Conservation (phyloP, 2,888 invertebrate species). For the Ennomos erosarius region DNA sequence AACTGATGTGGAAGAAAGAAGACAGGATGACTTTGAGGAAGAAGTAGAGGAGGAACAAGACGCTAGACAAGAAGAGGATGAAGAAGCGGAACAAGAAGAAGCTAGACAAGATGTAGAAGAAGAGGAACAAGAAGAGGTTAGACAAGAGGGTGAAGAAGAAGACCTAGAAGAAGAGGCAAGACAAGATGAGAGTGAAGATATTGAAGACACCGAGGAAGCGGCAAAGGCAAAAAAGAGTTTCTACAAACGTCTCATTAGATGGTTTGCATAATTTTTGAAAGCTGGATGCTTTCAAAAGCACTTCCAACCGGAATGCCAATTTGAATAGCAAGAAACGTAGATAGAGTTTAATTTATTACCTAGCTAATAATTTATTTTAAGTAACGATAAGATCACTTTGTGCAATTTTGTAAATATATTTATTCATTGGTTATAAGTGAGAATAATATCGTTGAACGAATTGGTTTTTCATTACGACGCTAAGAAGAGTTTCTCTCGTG, state of each 20-base stretch:
- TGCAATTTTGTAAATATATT: conserved; percentile 81
- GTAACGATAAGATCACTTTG: conserved; percentile 68
- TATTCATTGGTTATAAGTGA: conserved; percentile 41
- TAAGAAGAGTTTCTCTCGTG: no score
- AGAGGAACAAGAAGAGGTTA: conserved; percentile 15
- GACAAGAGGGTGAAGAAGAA: conserved; percentile 31
- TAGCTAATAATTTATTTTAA: conserved; percentile 46
- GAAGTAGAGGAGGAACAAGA: conserved; percentile 21
- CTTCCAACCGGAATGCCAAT: conserved; percentile 54
- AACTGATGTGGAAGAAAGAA: conserved; percentile 16
- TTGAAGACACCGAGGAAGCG: conserved; percentile 35
- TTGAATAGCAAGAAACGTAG: conserved; percentile 52
- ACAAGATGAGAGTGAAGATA: conserved; percentile 24
- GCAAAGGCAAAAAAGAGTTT: conserved; percentile 46
- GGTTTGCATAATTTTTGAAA: conserved; percentile 51
- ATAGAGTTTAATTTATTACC: conserved; percentile 25
- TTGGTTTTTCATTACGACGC: no score
- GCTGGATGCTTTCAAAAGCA: conserved; percentile 46
- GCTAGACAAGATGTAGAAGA: conserved; percentile 28
- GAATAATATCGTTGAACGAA: conserved; percentile 43
- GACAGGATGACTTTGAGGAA: conserved; percentile 22
- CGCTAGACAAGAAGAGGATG: conserved; percentile 19
- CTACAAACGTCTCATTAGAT: conserved; percentile 57
- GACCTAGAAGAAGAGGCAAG: conserved; percentile 23
- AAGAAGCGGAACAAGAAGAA: conserved; percentile 24